These are phyloP conservation scores for Paedocypris sp. DNA, from an alignment of 2,113 vertebrate species.

Conservation along the genomic window DNA sequence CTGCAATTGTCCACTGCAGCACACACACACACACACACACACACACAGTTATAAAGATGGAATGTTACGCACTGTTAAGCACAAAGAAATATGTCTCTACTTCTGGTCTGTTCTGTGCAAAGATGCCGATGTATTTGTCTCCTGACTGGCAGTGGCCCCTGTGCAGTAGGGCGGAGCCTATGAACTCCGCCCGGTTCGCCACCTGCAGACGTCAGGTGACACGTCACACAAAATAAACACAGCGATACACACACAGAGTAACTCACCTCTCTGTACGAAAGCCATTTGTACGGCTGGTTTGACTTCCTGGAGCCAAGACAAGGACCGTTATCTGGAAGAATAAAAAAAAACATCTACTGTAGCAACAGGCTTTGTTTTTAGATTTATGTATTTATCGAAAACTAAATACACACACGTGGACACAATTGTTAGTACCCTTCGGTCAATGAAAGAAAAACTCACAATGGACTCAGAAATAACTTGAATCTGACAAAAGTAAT, in stretches of 20 bases:
- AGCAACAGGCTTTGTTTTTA: too few species aligned
- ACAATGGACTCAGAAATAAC: too few species aligned
- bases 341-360: not conserved
- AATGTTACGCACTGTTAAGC: not conserved
- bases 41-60: not conserved
- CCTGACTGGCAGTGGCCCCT: constrained; percentile 70
- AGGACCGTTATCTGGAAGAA: constrained; percentile 73
- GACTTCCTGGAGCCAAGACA: constrained; percentile 87
- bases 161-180: constrained; percentile 81
- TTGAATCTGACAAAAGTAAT: too few species aligned
- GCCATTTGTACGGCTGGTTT: constrained; percentile 88
- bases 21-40: constrained; percentile 15
- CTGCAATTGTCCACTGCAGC: constrained; percentile 94
- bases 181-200: constrained; percentile 59
- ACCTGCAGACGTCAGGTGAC: constrained; percentile 61
- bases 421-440: too few species aligned
- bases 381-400: too few species aligned
- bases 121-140: constrained; percentile 77
- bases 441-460: too few species aligned
- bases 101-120: constrained; percentile 93
- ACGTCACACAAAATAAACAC: not conserved
- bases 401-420: not conserved
- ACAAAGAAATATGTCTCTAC: constrained; percentile 46
- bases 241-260: not conserved
- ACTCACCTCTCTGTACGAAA: constrained; percentile 81